Evolutionary conservation across 2,113 vertebrate species (phyloP), one percentile per base, ranked within the genome.

Genomic region (Eretmochelys imbricata): DNA sequence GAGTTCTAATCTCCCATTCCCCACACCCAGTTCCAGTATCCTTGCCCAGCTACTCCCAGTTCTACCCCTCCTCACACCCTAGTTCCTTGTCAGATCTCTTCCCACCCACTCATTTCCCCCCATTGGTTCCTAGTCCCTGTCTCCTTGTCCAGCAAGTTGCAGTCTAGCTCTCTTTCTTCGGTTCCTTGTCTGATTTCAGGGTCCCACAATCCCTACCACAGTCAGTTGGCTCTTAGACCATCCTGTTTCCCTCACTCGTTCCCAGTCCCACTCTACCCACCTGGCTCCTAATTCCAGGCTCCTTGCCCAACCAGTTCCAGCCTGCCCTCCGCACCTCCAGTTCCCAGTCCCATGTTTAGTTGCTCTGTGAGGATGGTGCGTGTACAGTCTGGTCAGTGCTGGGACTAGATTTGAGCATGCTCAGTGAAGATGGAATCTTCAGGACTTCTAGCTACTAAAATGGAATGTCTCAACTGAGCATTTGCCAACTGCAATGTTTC

Each of bases 291-390:
- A 46, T 48, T 48, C 42, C 46, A 78, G 25, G 10, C 13, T 78
- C 42, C 25, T 78, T 48, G 24, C 22, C 42, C 42, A 46, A 16
- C 75, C 25, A 78, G 42, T 46, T 24, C 46, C 29, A 92, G 31
- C 65, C 92, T 29, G 5, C 38, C 94, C 25, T 81, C 48, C 69
- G 51, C 2, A 78, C 49, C 4, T 4, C 65, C 65, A 38, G 4
- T 65, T 42, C 38, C 38, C 82, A 94, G 69, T 38, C 80, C 51
- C 38, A 11, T 0, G 0, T 19, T 0, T 1, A 72, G 35, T 49
- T 82, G 38, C 49, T 93, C 46, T 27, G 42, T 78, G 42, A 11
- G 22, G 42, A 78, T 46, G 42, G 42, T 20, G 7, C 1, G 0
- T 82, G 54, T 90, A 54, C 53, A 82, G 8, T 57, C 53, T 95